Evolutionary conservation across 2,797 vertebrate species (phyloP).

Genomic region (Anabacerthia variegaticeps): DNA sequence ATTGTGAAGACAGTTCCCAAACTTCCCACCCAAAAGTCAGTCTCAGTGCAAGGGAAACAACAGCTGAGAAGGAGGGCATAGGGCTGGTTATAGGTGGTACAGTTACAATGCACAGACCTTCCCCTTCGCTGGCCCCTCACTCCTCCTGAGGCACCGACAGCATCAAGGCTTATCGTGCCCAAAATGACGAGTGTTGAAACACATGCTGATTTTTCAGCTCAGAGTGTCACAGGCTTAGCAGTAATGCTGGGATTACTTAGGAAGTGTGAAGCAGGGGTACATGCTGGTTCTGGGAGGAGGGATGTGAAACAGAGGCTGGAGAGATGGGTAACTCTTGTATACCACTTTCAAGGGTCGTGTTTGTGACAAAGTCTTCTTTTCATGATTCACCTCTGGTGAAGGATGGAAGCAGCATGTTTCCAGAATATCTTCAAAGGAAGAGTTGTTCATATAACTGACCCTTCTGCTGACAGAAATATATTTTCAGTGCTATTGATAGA

Average conservation of each 20-base stretch:
- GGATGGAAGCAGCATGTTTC: conserved; percentile 14
- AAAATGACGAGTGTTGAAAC: background rate
- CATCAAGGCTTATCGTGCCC: background rate
- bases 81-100: background rate
- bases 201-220: background rate
- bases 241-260: background rate
- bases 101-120: background rate
- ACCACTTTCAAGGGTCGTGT: background rate
- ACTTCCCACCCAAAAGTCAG: background rate
- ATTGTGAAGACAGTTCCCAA: background rate
- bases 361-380: background rate
- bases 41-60: background rate
- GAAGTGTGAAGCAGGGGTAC: background rate
- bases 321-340: background rate
- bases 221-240: background rate
- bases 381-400: background rate
- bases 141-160: background rate
- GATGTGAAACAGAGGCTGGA: background rate
- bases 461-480: background rate
- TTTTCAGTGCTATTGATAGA: background rate
- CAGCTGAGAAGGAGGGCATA: background rate
- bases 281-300: background rate
- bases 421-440: background rate
- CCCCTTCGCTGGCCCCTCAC: background rate
- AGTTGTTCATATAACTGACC: conserved; percentile 1